Evolutionary conservation across 2,888 invertebrate genomes (phyloP).

Genomic region (Pachydiplax longipennis): DNA sequence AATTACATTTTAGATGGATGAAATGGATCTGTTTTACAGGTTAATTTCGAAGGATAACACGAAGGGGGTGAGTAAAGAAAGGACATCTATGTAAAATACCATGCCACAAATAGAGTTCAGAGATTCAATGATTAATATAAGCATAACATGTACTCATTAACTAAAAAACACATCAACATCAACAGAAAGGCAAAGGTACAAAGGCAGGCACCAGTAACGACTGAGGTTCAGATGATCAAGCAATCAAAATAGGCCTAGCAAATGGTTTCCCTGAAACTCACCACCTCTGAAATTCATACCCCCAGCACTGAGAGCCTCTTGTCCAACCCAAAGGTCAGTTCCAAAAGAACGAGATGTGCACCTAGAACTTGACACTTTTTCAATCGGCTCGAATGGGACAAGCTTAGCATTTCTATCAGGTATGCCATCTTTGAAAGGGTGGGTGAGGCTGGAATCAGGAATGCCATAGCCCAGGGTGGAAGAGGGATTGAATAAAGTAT

Average conservation of each 20-base stretch:
- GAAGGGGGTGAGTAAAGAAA: background rate
- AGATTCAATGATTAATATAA: background rate
- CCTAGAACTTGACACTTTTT: conserved; percentile 33
- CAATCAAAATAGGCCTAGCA: conserved; percentile 35
- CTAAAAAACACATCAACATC: background rate
- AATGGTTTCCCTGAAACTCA: conserved; percentile 42
- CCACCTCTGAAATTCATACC: conserved; percentile 39
- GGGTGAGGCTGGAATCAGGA: conserved; percentile 28
- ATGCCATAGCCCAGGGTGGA: conserved; percentile 19
- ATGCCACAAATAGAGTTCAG: conserved; percentile 32
- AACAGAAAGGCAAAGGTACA: conserved; percentile 6
- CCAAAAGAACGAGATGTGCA: conserved; percentile 28
- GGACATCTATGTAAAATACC: conserved; percentile 5
- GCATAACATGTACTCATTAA: conserved; percentile 18
- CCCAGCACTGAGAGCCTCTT: conserved; percentile 42
- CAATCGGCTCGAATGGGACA: conserved; percentile 20
- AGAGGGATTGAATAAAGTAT: conserved; percentile 45
- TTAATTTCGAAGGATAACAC: background rate
- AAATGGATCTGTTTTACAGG: background rate
- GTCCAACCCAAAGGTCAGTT: conserved; percentile 40
- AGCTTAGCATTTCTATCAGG: conserved; percentile 33
- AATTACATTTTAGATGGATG: background rate
- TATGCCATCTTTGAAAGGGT: conserved; percentile 29
- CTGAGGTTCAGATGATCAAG: conserved; percentile 35
- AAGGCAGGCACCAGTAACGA: conserved; percentile 31